Conservation (phyloP, 2,113 vertebrate species). For the Platichthys flesus region DNA sequence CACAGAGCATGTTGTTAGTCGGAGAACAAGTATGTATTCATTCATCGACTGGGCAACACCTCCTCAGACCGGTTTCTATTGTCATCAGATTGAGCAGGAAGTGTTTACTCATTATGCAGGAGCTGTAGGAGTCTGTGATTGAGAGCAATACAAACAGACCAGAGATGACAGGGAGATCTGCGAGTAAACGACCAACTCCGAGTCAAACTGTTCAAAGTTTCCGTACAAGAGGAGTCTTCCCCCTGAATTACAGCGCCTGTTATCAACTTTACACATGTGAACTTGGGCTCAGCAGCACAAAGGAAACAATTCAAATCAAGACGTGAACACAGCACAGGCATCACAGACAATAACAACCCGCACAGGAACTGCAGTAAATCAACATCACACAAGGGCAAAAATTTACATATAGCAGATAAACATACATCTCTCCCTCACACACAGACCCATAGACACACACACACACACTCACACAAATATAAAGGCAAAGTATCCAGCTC, state of each 20-base stretch:
- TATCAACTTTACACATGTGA: constrained; percentile 1
- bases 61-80: not conserved
- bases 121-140: constrained; percentile 18
- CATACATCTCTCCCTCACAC: not conserved
- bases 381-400: constrained; percentile 6
- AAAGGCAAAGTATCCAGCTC: constrained; percentile 39
- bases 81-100: not conserved
- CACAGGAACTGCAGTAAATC: not conserved
- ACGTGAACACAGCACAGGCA: not conserved
- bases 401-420: constrained; percentile 6
- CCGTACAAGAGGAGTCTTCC: not conserved
- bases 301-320: constrained; percentile 12
- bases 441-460: not conserved
- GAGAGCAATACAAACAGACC: constrained; percentile 11
- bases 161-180: constrained; percentile 7
- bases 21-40: not conserved
- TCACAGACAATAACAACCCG: constrained; percentile 17
- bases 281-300: not conserved
- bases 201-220: not conserved
- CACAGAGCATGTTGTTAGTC: not conserved
- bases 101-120: constrained; percentile 6
- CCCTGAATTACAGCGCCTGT: constrained; percentile 26
- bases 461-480: constrained; percentile 2
- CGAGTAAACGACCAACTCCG: not conserved
- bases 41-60: not conserved